Base-by-base conservation (phyloP, 2,797 vertebrate species). In the Lithobates pipiens region DNA sequence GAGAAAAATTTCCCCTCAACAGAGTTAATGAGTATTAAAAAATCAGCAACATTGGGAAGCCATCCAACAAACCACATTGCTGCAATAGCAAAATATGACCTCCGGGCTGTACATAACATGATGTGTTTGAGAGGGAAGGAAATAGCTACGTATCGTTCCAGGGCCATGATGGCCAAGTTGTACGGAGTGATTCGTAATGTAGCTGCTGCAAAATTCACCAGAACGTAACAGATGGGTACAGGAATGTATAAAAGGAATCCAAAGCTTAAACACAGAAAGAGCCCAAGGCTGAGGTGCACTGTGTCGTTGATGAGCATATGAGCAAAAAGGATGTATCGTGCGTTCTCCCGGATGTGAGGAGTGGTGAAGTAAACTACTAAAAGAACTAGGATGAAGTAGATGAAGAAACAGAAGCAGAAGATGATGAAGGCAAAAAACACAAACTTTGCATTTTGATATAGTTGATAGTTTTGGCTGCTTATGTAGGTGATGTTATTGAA, bases 351-450 rank as follows among this genome's bases (percentile, higher is more conserved):
- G 27, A 83, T 32, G 3, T 46, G 36, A 15, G 63, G 13, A 13
- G 15, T 83, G 6, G 61, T 27, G 32, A 69, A 54, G 63, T 46
- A 76, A 61, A 65, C 63, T 8, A 18, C 9, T 11, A 83, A 10
- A 10, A 83, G n/a, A 8, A 46, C 21, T 23, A 29, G 3, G 16
- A 83, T 27, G 27, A 83, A 83, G 63, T 32, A 83, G 39, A 83
- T 9, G 29, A 83, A 70, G 42, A 69, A 69, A 23, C 15, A 57
- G 10, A 57, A 18, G 54, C 15, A 16, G 54, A 57, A 57, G 54
- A 57, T 21, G 54, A 57, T 93, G 76, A 92, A 88, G 1, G 44
- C 50, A 63, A 93, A 89, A 42, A 44, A 44, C 11, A 6, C 42
- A 0, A 44, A 8, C 42, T 44, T 44, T 44, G 10, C 42, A 36